Evolutionary conservation across 2,888 invertebrate species (phyloP).

Genomic region (Eristalis intricaria): DNA sequence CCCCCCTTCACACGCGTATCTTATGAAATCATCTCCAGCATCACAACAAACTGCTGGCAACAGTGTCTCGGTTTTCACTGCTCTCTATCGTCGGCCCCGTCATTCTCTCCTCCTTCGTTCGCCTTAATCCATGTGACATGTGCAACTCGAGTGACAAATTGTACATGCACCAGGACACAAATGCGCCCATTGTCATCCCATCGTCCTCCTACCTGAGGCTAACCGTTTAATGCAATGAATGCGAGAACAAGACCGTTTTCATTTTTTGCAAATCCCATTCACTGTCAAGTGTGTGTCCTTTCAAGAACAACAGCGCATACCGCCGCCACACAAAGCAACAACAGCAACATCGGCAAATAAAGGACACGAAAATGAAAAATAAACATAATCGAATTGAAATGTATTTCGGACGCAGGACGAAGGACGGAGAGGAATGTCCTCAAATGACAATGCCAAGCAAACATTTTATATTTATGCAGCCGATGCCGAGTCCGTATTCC

Average conservation of each 20-base stretch:
- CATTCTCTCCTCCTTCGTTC: too few species aligned
- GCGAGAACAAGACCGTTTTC: constrained; percentile 18
- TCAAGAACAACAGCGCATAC: constrained; percentile 43
- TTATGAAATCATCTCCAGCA: not conserved
- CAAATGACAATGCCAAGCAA: constrained; percentile 38
- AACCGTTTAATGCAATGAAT: constrained; percentile 57
- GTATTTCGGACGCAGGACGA: not conserved
- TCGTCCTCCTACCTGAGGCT: constrained; percentile 47
- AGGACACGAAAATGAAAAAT: constrained; percentile 50
- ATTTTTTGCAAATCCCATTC: constrained; percentile 55
- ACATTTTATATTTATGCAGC: constrained; percentile 61
- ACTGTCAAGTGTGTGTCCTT: constrained; percentile 64
- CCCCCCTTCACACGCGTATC: constrained; percentile 37
- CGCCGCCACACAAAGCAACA: constrained; percentile 27
- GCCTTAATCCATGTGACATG: constrained; percentile 43
- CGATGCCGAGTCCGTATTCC: constrained; percentile 28
- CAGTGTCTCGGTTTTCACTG: not conserved
- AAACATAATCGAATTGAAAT: constrained; percentile 61
- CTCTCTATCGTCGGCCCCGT: not conserved
- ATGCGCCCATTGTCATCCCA: constrained; percentile 6
- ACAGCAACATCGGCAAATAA: not conserved
- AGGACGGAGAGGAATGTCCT: constrained; percentile 23
- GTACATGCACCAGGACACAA: constrained; percentile 1
- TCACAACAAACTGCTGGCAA: not conserved
- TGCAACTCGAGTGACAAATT: constrained; percentile 53